Percentiles rank a stretch among this genome's conserved stretches.
Conservation (phyloP, 2,113 vertebrate species). For the Phyllostomus discolor region DNA sequence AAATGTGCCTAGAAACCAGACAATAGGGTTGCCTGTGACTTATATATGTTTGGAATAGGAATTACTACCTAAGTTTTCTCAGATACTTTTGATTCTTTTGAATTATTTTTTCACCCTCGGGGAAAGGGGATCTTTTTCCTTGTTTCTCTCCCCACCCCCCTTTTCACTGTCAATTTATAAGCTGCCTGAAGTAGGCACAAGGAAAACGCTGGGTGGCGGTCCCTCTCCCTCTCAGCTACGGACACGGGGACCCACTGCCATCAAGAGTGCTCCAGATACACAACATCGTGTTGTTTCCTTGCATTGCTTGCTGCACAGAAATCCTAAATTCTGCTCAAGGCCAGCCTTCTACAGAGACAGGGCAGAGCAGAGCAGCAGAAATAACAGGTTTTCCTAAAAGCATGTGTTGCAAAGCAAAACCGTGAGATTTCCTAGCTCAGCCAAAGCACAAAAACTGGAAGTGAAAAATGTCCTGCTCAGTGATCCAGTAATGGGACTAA, state of each 20-base stretch:
- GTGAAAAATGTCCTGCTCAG: background rate
- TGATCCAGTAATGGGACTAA: conserved; percentile 13
- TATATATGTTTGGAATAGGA: conserved; percentile 56
- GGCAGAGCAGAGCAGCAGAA: conserved; percentile 19
- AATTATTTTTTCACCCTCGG: background rate
- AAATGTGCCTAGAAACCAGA: conserved; percentile 57
- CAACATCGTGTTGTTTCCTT: background rate
- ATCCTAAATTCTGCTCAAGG: background rate
- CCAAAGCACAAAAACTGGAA: background rate
- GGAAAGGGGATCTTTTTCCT: background rate
- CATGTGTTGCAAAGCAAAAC: background rate
- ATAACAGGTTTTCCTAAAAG: conserved; percentile 32
- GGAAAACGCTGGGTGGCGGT: conserved; percentile 25
- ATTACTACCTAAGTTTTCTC: conserved; percentile 29
- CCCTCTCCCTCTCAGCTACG: background rate
- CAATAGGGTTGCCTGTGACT: conserved; percentile 33
- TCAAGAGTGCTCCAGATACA: background rate
- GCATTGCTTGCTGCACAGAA: background rate
- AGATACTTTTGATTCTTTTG: conserved; percentile 22
- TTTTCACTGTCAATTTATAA: background rate
- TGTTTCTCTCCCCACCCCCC: fast-evolving
- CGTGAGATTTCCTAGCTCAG: background rate
- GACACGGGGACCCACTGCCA: background rate
- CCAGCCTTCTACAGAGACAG: background rate
- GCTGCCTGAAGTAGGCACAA: background rate